phyloP scores from a whole-genome alignment of 2,797 vertebrate genomes.

The Neostethus bicornis region DNA sequence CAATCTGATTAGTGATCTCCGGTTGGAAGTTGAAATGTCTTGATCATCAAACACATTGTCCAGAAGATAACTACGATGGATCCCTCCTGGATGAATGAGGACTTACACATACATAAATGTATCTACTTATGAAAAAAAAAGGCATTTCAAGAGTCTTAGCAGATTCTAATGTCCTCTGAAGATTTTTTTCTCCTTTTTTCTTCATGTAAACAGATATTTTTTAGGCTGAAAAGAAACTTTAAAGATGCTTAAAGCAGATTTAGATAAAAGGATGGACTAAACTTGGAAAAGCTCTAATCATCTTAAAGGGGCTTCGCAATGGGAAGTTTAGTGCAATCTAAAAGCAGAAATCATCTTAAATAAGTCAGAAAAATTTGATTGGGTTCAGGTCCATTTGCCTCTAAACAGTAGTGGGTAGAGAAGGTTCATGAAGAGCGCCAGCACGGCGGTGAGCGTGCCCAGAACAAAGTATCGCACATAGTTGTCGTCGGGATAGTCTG shows the following conservation, averaged over 20 bases:
- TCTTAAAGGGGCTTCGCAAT: constrained; percentile 23
- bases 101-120: no score
- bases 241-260: no score
- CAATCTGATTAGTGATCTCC: no score
- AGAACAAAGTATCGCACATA: constrained; percentile 91
- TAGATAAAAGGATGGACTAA: neutral
- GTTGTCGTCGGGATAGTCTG: constrained; percentile 86
- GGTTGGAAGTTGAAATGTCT: no score
- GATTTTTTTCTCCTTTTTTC: no score
- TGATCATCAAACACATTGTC: no score
- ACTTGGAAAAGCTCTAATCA: neutral
- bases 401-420: constrained; percentile 89
- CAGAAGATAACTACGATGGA: no score
- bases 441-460: constrained; percentile 86
- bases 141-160: no score
- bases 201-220: no score
- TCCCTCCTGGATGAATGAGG: no score
- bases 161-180: no score
- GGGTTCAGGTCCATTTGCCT: constrained; percentile 77
- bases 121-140: no score
- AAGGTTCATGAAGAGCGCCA: constrained; percentile 90
- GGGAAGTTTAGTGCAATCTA: neutral
- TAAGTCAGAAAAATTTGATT: neutral
- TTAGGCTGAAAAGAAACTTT: neutral
- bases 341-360: constrained; percentile 3